phyloP scores from a whole-genome alignment of 2,888 invertebrate genomes.

The Tribolium freemani region DNA sequence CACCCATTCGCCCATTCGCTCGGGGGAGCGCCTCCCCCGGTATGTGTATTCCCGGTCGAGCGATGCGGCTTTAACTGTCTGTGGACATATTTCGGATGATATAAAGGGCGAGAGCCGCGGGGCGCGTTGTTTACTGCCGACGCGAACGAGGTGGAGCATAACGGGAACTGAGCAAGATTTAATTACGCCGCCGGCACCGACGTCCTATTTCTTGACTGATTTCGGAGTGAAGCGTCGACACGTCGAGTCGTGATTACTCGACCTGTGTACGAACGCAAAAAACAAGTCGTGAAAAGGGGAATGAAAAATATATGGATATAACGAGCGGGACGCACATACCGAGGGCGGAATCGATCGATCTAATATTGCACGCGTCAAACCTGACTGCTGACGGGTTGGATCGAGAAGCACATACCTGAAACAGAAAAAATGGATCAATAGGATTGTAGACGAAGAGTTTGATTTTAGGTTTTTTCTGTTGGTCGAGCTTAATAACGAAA shows the following conservation, averaged over 20 bases:
- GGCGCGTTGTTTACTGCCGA: conserved; percentile 35
- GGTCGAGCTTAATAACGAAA: no score
- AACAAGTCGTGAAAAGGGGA: conserved; percentile 5
- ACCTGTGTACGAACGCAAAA: neutral
- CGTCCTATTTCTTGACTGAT: conserved; percentile 32
- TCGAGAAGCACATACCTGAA: conserved; percentile 24
- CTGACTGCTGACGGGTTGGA: conserved; percentile 18
- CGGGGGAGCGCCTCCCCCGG: neutral
- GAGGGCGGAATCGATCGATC: conserved; percentile 21
- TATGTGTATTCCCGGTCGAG: conserved; percentile 11
- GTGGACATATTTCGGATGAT: conserved; percentile 30
- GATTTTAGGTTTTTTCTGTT: neutral
- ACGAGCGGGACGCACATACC: neutral
- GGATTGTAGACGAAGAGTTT: neutral
- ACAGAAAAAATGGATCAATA: conserved; percentile 24
- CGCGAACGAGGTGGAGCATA: conserved; percentile 30
- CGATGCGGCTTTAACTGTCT: conserved; percentile 18
- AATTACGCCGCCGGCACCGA: conserved; percentile 35
- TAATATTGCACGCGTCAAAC: conserved; percentile 30
- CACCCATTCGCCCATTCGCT: neutral
- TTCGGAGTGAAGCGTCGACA: conserved; percentile 7
- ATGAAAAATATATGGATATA: neutral
- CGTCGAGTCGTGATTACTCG: conserved; percentile 27
- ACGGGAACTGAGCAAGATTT: conserved; percentile 42
- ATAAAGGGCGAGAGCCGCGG: conserved; percentile 6